phyloP scores from a whole-genome alignment of 2,888 invertebrate genomes.

The Sphinx pinastri region DNA sequence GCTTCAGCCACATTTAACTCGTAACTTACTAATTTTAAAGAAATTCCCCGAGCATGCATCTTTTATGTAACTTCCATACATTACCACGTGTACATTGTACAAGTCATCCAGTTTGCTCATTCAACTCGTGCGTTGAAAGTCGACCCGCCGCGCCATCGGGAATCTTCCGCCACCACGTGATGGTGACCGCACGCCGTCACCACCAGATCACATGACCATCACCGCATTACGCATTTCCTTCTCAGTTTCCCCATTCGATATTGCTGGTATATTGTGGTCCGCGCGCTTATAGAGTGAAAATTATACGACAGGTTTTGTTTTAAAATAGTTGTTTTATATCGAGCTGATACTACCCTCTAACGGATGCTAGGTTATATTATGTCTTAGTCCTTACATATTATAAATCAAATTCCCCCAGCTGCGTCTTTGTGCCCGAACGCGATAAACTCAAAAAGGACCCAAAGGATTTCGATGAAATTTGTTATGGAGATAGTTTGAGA shows the following conservation, averaged over 20 bases:
- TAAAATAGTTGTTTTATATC: background rate
- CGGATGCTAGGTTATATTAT: no score
- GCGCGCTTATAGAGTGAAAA: conserved; percentile 23
- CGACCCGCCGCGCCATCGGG: background rate
- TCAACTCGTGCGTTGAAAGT: background rate
- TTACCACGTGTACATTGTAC: background rate
- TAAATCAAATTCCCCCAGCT: no score
- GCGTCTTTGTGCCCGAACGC: no score
- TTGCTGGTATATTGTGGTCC: conserved; percentile 33
- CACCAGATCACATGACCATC: conserved; percentile 16
- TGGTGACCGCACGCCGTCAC: conserved; percentile 7
- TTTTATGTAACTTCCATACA: no score
- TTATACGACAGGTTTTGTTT: conserved; percentile 10
- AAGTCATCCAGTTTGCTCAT: background rate
- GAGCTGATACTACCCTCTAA: background rate
- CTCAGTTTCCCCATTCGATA: conserved; percentile 30
- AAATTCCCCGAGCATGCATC: no score
- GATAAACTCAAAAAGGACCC: no score
- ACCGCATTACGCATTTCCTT: conserved; percentile 32
- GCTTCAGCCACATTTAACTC: no score
- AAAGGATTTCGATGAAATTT: no score
- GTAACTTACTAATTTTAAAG: no score
- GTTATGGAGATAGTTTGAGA: no score
- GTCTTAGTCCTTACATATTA: no score
- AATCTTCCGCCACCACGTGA: conserved; percentile 14